Percentiles rank a stretch among this genome's conserved stretches.
phyloP scores from a whole-genome alignment of 2,113 vertebrate species.

The Oplegnathus fasciatus region DNA sequence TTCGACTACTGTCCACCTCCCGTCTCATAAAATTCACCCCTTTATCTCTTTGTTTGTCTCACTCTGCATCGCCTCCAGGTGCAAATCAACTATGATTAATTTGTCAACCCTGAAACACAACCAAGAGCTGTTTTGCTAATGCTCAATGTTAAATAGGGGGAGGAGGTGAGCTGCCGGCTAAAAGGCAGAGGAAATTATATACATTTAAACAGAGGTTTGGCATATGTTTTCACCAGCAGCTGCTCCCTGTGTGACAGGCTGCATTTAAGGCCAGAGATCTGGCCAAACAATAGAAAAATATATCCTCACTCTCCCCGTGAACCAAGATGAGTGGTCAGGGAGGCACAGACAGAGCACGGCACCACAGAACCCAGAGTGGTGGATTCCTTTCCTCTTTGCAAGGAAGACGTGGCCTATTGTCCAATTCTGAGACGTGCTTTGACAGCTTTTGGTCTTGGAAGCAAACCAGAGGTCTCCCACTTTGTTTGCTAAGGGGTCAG shows the following conservation, averaged over 20 bases:
- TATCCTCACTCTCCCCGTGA: constrained; percentile 54
- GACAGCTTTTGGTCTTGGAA: constrained; percentile 65
- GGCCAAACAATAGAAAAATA: constrained; percentile 48
- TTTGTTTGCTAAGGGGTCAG: constrained; percentile 56
- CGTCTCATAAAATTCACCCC: constrained; percentile 3
- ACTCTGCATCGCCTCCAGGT: constrained; percentile 27
- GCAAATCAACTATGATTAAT: constrained; percentile 65
- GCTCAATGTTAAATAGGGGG: constrained; percentile 47
- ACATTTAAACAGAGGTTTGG: constrained; percentile 63
- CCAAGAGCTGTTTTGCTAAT: constrained; percentile 44
- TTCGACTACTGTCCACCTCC: constrained; percentile 1
- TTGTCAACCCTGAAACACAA: constrained; percentile 59
- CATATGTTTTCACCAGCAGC: constrained; percentile 55
- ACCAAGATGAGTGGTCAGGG: constrained; percentile 57
- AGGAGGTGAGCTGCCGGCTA: constrained; percentile 41
- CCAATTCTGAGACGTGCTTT: constrained; percentile 47
- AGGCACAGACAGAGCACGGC: not conserved
- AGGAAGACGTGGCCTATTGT: constrained; percentile 58
- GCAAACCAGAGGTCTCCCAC: constrained; percentile 45
- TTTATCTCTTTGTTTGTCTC: constrained; percentile 47
- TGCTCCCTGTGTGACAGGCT: constrained; percentile 68
- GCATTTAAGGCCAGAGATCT: constrained; percentile 67
- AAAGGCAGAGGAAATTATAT: constrained; percentile 66
- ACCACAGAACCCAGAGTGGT: constrained; percentile 44
- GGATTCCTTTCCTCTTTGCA: constrained; percentile 60